A percentile compares a stretch with the other conserved stretches of the same genome.
Evolutionary conservation across 2,888 invertebrate genomes (phyloP).

Genomic region (Platycheirus albimanus): DNA sequence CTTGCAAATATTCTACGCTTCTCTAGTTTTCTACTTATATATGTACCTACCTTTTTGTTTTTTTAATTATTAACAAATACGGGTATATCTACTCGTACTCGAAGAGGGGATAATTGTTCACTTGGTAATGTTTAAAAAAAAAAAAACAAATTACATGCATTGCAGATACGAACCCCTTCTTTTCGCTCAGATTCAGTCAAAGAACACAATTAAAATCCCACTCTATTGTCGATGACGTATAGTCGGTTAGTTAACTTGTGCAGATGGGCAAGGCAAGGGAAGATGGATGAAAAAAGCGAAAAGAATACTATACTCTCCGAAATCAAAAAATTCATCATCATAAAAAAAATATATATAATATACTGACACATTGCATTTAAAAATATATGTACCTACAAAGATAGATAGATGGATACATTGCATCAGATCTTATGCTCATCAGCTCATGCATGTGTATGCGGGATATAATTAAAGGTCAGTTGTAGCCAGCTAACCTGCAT

Average conservation of each 20-base stretch:
- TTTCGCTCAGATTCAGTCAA: slow-evolving; percentile 12
- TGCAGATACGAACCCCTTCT: slow-evolving; percentile 31
- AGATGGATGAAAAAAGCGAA: neutral
- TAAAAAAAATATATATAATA: neutral
- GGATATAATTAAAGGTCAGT: slow-evolving; percentile 63
- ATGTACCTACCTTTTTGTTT: neutral
- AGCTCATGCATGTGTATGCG: slow-evolving; percentile 31
- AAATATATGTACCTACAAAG: neutral
- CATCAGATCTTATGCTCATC: slow-evolving; percentile 20
- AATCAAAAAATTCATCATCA: slow-evolving; percentile 19
- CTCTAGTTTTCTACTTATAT: slow-evolving; percentile 9
- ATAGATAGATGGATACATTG: neutral
- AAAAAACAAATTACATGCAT: slow-evolving; percentile 18
- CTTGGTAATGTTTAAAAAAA: slow-evolving; percentile 31
- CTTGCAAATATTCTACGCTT: neutral
- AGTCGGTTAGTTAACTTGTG: too few species aligned
- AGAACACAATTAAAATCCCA: slow-evolving; percentile 15
- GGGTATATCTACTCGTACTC: too few species aligned
- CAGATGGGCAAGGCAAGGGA: neutral
- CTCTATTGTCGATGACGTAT: neutral
- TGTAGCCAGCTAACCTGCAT: slow-evolving; percentile 56
- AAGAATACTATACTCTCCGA: neutral
- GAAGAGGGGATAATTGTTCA: slow-evolving; percentile 23
- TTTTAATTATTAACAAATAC: too few species aligned
- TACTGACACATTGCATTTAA: neutral